These are phyloP conservation scores for Apis cerana DNA, from an alignment of 1,140 invertebrate genomes.

Conservation along the genomic window DNA sequence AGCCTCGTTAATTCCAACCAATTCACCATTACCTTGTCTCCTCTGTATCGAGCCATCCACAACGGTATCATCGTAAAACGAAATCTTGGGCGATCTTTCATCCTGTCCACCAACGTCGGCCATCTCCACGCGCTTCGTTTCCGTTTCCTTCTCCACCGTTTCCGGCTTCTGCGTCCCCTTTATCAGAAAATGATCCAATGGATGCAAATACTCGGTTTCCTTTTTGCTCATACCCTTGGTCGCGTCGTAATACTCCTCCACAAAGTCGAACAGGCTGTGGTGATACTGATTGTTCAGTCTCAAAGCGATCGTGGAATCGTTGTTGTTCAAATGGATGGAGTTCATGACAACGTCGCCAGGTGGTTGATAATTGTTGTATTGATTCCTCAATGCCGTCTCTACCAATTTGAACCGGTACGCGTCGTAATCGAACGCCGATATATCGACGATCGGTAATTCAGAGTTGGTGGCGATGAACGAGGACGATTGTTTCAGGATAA, in stretches of 20 bases:
- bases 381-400: constrained; percentile 65
- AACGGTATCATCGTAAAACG: neutral
- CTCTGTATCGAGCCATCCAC: neutral
- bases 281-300: constrained; percentile 56
- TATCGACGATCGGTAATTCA: constrained; percentile 63
- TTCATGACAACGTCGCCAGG: constrained; percentile 73
- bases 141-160: constrained; percentile 55
- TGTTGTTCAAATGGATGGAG: constrained; percentile 69
- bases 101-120: neutral
- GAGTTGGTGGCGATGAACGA: constrained; percentile 58
- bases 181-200: constrained; percentile 71
- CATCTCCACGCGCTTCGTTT: constrained; percentile 6
- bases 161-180: constrained; percentile 48
- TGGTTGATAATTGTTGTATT: constrained; percentile 68
- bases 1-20: neutral
- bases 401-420: constrained; percentile 71
- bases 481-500: constrained; percentile 51
- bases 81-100: constrained; percentile 9
- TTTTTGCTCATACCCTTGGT: constrained; percentile 39
- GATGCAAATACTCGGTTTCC: constrained; percentile 60
- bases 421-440: constrained; percentile 69
- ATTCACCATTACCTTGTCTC: neutral
- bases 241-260: constrained; percentile 60
- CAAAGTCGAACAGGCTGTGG: constrained; percentile 67
- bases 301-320: constrained; percentile 59